phyloP scores from a whole-genome alignment of 2,888 invertebrate genomes.

The Caprella mutica region DNA sequence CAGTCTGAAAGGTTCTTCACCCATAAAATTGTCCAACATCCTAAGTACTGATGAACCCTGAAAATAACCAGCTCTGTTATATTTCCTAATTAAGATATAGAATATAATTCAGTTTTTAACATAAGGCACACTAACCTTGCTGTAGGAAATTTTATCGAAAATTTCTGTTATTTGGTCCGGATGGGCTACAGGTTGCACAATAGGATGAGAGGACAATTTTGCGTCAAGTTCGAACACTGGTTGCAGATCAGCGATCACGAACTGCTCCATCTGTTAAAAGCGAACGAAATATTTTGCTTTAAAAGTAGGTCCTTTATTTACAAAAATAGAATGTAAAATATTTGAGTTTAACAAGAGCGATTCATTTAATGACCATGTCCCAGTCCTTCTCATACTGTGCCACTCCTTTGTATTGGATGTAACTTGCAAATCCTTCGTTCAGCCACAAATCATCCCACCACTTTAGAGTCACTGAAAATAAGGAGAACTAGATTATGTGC shows the following conservation, averaged over 20 bases:
- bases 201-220: constrained; percentile 74
- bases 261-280: constrained; percentile 57
- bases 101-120: too few species aligned
- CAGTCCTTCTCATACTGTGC: constrained; percentile 60
- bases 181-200: constrained; percentile 68
- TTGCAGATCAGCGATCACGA: constrained; percentile 59
- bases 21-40: constrained; percentile 75
- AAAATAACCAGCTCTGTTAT: too few species aligned
- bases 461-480: constrained; percentile 66
- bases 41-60: constrained; percentile 75
- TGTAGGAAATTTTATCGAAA: constrained; percentile 82
- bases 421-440: constrained; percentile 57
- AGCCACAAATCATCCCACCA: constrained; percentile 54
- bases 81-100: too few species aligned
- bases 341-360: too few species aligned
- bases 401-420: constrained; percentile 70
- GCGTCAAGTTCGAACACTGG: constrained; percentile 62
- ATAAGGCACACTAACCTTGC: constrained; percentile 63
- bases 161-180: constrained; percentile 84
- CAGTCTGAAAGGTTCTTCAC: constrained; percentile 55
- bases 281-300: too few species aligned
- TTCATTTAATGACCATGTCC: too few species aligned
- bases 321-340: too few species aligned
- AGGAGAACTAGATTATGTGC: too few species aligned
- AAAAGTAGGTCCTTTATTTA: too few species aligned